A percentile compares a stretch with the other conserved stretches of the same genome.
These are phyloP conservation scores for Moxostoma hubbsi DNA, from an alignment of 2,797 vertebrate genomes.

Conservation along the genomic window DNA sequence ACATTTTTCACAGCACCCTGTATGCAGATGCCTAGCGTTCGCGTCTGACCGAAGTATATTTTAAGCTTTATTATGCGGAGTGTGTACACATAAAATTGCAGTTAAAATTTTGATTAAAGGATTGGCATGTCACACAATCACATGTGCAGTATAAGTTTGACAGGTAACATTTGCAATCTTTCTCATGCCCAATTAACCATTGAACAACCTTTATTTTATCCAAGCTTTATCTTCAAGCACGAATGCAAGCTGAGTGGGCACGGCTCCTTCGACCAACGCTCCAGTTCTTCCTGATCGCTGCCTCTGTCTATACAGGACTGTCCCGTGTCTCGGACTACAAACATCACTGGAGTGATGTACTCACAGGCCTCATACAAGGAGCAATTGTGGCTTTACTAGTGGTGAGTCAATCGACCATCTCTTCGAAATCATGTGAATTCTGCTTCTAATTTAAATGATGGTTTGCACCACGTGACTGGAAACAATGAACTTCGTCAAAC, in stretches of 20 bases:
- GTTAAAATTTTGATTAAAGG: neutral
- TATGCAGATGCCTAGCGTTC: no score
- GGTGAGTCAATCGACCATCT: conserved; percentile 74
- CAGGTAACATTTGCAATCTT: neutral
- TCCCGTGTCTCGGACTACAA: conserved; percentile 96
- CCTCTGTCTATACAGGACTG: conserved; percentile 90
- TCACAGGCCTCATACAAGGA: conserved; percentile 91
- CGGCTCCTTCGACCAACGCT: conserved; percentile 90
- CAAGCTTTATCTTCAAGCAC: conserved; percentile 94
- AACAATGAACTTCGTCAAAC: neutral
- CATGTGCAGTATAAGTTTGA: neutral
- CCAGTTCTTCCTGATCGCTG: conserved; percentile 91
- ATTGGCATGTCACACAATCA: neutral
- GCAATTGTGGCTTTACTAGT: conserved; percentile 88
- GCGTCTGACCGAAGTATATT: no score
- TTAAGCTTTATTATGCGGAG: no score
- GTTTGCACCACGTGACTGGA: neutral
- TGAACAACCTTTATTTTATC: neutral
- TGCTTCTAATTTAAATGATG: neutral
- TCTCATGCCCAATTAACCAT: neutral
- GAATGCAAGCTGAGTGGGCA: conserved; percentile 90
- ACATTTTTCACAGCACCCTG: no score
- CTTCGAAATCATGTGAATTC: neutral
- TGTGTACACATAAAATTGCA: neutral
- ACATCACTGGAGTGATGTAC: conserved; percentile 97